phyloP scores from a whole-genome alignment of 2,888 invertebrate species.

The Phortica okadai region DNA sequence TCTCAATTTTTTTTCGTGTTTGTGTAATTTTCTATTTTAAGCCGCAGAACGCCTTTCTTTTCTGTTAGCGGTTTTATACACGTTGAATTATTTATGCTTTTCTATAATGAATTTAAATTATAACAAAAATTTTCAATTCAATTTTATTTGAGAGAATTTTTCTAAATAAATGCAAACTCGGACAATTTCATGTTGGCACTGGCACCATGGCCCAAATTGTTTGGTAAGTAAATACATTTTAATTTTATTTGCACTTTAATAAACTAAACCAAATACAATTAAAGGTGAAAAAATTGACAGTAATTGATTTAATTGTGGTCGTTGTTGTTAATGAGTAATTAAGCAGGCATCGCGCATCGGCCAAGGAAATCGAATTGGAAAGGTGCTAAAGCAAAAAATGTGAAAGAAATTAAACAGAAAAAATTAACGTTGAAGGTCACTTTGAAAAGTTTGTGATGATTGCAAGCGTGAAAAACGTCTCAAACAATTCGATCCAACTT shows the following conservation, averaged over 20 bases:
- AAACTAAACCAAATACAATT: too few species aligned
- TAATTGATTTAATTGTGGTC: slow-evolving; percentile 23
- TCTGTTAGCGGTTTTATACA: not conserved
- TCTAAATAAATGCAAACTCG: not conserved
- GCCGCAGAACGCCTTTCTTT: not conserved
- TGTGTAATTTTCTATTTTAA: slow-evolving; percentile 27
- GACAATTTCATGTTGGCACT: slow-evolving; percentile 10
- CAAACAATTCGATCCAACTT: too few species aligned
- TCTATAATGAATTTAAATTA: slow-evolving; percentile 1
- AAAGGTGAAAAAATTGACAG: slow-evolving; percentile 17
- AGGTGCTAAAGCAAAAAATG: not conserved
- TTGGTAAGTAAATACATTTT: slow-evolving; percentile 7
- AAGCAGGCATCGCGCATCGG: not conserved
- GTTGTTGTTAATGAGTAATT: slow-evolving; percentile 5
- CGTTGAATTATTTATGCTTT: slow-evolving; percentile 21
- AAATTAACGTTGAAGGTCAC: too few species aligned
- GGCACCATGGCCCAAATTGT: slow-evolving; percentile 20
- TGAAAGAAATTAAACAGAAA: not conserved
- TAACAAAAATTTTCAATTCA: not conserved
- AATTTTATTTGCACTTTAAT: not conserved
- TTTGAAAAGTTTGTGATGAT: too few species aligned
- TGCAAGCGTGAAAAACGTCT: too few species aligned
- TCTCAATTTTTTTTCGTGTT: slow-evolving; percentile 3
- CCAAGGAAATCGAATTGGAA: slow-evolving; percentile 1
- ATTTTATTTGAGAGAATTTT: not conserved